Evolutionary conservation across 2,797 vertebrate species (phyloP).

Genomic region (Distichodus sexfasciatus): DNA sequence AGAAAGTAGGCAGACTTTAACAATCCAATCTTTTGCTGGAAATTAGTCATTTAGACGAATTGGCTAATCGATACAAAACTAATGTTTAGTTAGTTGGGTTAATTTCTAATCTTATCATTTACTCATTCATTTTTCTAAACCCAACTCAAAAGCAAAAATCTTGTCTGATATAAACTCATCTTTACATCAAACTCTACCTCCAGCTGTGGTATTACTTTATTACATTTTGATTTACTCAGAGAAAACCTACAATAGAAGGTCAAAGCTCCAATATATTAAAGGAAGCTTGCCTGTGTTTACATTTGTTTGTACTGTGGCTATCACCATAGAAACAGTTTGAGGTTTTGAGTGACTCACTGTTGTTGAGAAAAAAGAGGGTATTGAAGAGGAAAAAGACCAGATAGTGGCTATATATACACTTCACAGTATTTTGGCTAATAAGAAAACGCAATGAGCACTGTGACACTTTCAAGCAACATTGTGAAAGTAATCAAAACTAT

Average conservation of each 20-base stretch:
- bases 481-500: too few relatives aligned
- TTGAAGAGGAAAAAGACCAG: constrained; percentile 30
- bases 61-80: neutral
- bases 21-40: too few relatives aligned
- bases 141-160: neutral
- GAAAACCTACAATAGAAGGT: constrained; percentile 15
- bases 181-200: neutral
- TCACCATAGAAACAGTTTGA: constrained; percentile 50
- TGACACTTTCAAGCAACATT: too few relatives aligned
- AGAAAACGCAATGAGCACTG: too few relatives aligned
- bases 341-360: constrained; percentile 45
- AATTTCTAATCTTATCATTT: too few relatives aligned
- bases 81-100: too few relatives aligned
- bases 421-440: neutral
- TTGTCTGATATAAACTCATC: neutral
- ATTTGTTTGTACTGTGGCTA: constrained; percentile 45
- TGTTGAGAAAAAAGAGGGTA: constrained; percentile 44
- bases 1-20: too few relatives aligned
- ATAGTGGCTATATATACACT: neutral
- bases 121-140: too few relatives aligned
- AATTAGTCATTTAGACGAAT: neutral
- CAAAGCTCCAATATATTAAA: constrained; percentile 14
- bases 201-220: neutral
- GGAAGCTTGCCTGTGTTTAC: constrained; percentile 3
- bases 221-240: neutral